Percentiles rank a stretch among this genome's conserved stretches.
phyloP scores from a whole-genome alignment of 2,888 invertebrate species.

The Falcaria lacertinaria region DNA sequence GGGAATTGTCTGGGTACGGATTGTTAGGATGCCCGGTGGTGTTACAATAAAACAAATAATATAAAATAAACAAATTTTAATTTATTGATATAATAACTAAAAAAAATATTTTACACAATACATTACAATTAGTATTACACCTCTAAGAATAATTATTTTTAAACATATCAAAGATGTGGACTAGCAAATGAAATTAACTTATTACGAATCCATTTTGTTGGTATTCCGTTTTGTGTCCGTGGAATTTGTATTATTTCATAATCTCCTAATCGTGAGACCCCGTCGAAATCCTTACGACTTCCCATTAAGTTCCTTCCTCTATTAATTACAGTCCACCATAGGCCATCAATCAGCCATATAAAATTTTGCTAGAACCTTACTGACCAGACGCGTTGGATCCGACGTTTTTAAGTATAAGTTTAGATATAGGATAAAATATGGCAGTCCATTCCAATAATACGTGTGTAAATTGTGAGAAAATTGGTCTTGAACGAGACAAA shows the following conservation, averaged over 20 bases:
- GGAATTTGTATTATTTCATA: constrained; percentile 25
- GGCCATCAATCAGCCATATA: no score
- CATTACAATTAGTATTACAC: constrained; percentile 79
- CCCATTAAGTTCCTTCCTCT: no score
- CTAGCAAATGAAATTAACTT: constrained; percentile 77
- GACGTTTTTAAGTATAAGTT: constrained; percentile 32
- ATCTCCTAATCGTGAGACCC: constrained; percentile 10
- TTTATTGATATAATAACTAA: constrained; percentile 78
- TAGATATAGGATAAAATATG: constrained; percentile 65
- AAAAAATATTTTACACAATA: constrained; percentile 78
- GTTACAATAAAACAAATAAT: constrained; percentile 47
- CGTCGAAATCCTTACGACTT: constrained; percentile 7
- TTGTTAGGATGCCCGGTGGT: constrained; percentile 1
- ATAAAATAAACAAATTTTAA: constrained; percentile 79
- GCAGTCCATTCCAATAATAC: constrained; percentile 69
- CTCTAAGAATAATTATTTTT: constrained; percentile 75
- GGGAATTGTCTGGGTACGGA: constrained; percentile 2
- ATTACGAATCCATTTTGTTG: constrained; percentile 50
- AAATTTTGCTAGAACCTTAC: constrained; percentile 9
- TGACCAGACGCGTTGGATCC: constrained; percentile 15
- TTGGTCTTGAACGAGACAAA: constrained; percentile 68
- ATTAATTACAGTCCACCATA: no score
- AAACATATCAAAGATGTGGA: constrained; percentile 74
- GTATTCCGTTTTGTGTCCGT: constrained; percentile 28
- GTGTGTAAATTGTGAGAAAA: constrained; percentile 71